These are phyloP conservation scores for Tridacna crocea DNA, from an alignment of 2,888 invertebrate genomes.

Conservation along the genomic window DNA sequence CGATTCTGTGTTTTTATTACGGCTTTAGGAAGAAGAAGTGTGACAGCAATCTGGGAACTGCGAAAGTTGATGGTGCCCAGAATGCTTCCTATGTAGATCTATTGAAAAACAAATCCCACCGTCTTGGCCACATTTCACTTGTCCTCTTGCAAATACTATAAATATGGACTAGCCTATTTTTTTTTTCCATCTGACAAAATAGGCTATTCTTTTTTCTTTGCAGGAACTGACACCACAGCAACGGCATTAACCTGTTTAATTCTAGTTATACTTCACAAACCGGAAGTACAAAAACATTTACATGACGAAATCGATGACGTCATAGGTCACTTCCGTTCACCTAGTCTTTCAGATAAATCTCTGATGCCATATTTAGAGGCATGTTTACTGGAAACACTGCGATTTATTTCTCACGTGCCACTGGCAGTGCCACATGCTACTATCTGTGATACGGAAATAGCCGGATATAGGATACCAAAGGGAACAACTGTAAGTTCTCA, in stretches of 20 bases:
- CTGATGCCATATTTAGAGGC: constrained; percentile 61
- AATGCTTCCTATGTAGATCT: no score
- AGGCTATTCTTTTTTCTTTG: not conserved
- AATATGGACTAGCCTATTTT: no score
- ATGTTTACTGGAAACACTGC: constrained; percentile 57
- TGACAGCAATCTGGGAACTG: no score
- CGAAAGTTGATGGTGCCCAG: no score
- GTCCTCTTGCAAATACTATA: no score
- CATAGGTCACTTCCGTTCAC: constrained; percentile 53
- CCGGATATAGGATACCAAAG: constrained; percentile 67
- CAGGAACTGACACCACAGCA: constrained; percentile 80
- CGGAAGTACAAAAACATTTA: constrained; percentile 71
- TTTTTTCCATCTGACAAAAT: no score
- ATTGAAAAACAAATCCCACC: no score
- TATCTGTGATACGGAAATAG: constrained; percentile 66
- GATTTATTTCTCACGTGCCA: constrained; percentile 74
- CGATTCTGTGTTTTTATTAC: no score
- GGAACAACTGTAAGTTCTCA: constrained; percentile 57
- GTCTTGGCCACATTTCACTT: no score
- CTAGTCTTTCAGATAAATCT: constrained; percentile 61
- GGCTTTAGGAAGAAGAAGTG: no score
- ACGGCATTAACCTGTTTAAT: constrained; percentile 76
- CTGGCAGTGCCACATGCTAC: constrained; percentile 76
- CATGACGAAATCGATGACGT: constrained; percentile 69
- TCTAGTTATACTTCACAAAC: constrained; percentile 70